Conservation (phyloP, 2,113 vertebrate species). For the Zapornia atra region DNA sequence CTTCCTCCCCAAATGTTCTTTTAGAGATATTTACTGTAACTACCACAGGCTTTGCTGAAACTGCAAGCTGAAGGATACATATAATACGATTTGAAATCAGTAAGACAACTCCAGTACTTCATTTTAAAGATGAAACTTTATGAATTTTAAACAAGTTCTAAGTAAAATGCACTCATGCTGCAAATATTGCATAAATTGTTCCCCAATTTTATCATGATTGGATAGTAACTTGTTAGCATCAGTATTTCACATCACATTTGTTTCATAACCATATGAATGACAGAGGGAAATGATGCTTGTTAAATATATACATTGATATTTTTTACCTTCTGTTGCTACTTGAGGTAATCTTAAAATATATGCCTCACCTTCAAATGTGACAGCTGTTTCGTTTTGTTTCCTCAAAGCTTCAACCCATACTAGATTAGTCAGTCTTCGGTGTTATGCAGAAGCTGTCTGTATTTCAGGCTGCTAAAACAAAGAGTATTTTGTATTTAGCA, state of each 20-base stretch:
- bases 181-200: not conserved
- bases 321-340: constrained; percentile 59
- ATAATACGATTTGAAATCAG: constrained; percentile 41
- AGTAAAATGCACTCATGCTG: not conserved
- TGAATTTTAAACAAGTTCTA: constrained; percentile 34
- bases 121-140: not conserved
- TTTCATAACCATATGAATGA: constrained; percentile 34
- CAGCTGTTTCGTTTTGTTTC: not conserved
- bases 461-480: constrained; percentile 45
- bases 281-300: constrained; percentile 30
- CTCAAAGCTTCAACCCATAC: not conserved
- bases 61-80: not conserved
- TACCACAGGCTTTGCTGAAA: constrained; percentile 37
- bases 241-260: not conserved
- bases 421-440: constrained; percentile 25
- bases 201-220: constrained; percentile 11
- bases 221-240: not conserved
- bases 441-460: constrained; percentile 11
- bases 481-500: constrained; percentile 46
- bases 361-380: constrained; percentile 23
- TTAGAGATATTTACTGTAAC: constrained; percentile 40
- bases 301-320: constrained; percentile 36
- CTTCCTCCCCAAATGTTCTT: constrained; percentile 7
- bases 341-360: constrained; percentile 35
- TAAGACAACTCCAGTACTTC: not conserved